A percentile compares a stretch with the other conserved stretches of the same genome.
These are phyloP conservation scores for Dryocosmus kuriphilus DNA, from an alignment of 2,888 invertebrate genomes.

Conservation along the genomic window DNA sequence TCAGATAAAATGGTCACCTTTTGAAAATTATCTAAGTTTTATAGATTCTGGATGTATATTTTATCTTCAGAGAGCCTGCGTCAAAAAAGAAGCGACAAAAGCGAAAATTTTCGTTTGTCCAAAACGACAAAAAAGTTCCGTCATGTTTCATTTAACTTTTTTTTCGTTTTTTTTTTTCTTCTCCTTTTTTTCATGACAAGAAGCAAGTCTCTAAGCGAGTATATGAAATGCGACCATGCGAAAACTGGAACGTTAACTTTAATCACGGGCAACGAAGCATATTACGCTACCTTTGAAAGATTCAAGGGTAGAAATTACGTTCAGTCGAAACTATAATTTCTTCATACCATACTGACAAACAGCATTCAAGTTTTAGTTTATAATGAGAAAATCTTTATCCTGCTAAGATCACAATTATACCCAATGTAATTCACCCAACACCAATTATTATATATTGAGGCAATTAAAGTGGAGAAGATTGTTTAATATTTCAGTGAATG, in stretches of 20 bases:
- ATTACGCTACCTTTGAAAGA: slow-evolving; percentile 42
- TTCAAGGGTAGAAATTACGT: slow-evolving; percentile 42
- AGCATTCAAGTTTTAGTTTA: slow-evolving; percentile 51
- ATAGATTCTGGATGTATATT: no score
- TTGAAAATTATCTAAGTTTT: no score
- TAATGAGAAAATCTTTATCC: slow-evolving; percentile 45
- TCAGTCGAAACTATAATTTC: background rate
- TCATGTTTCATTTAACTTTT: background rate
- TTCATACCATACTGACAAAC: slow-evolving; percentile 1
- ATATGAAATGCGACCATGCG: slow-evolving; percentile 41
- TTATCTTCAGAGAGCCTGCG: no score
- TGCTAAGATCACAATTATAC: no score
- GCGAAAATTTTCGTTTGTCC: no score
- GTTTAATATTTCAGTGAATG: no score
- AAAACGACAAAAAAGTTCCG: background rate
- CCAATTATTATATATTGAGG: slow-evolving; percentile 51
- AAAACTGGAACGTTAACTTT: slow-evolving; percentile 45
- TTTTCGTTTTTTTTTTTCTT: background rate
- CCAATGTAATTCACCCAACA: background rate
- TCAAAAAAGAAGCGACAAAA: no score
- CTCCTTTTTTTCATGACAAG: background rate
- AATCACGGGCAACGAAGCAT: slow-evolving; percentile 45
- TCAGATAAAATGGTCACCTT: no score
- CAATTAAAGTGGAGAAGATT: no score
- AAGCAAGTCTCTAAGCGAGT: slow-evolving; percentile 22